Percentiles rank a stretch among this genome's conserved stretches.
Evolutionary conservation across 2,888 invertebrate species (phyloP).

Genomic region (Meta bourneti): DNA sequence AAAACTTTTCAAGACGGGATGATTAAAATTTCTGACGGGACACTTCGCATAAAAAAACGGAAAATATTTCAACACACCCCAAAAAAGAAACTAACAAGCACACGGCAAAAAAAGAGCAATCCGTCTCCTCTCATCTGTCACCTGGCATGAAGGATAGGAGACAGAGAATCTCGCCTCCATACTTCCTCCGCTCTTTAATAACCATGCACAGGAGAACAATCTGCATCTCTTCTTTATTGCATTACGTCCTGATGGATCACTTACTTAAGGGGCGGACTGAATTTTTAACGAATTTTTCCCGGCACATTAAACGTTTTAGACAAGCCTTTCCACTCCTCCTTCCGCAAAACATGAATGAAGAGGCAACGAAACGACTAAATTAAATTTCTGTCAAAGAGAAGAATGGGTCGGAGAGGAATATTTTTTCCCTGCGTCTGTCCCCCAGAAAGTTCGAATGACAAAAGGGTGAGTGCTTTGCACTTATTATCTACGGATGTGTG

Average conservation of each 20-base stretch:
- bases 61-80: neutral
- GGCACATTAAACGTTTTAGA: conserved; percentile 37
- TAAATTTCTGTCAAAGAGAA: conserved; percentile 69
- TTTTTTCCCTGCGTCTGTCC: conserved; percentile 11
- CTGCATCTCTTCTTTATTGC: conserved; percentile 56
- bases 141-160: neutral
- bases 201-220: conserved; percentile 33
- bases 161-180: neutral
- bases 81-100: neutral
- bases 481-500: too few relatives aligned
- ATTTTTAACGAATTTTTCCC: conserved; percentile 46
- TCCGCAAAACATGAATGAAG: conserved; percentile 10
- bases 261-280: conserved; percentile 1
- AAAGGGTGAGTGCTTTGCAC: too few relatives aligned
- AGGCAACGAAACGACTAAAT: conserved; percentile 63
- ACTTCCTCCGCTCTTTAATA: conserved; percentile 15
- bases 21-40: neutral
- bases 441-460: neutral
- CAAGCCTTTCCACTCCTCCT: conserved; percentile 15
- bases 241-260: conserved; percentile 58
- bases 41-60: neutral
- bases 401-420: conserved; percentile 31
- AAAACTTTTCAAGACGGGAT: neutral
- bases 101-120: neutral
- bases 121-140: conserved; percentile 46